Conservation (phyloP, 1,140 invertebrate species). For the Drosophila sp. region DNA sequence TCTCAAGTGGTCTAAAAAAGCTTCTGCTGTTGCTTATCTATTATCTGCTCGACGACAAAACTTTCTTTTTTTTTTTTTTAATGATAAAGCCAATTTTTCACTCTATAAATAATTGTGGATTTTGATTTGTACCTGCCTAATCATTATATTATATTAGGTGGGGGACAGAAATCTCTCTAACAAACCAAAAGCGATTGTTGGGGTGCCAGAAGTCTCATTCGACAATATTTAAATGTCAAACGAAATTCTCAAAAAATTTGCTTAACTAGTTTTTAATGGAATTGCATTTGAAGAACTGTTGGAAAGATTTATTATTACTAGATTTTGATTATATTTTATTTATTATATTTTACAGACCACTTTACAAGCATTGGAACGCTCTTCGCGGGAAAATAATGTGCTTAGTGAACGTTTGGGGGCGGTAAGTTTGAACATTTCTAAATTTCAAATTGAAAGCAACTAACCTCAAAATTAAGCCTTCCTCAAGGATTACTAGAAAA, state of each 20-base stretch:
- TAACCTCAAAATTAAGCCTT: constrained; percentile 18
- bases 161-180: no score
- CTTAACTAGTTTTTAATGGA: no score
- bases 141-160: neutral
- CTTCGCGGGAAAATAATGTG: constrained; percentile 87
- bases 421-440: constrained; percentile 58
- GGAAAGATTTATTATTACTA: neutral
- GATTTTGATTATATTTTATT: constrained; percentile 6
- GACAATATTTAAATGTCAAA: no score
- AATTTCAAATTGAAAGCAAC: neutral
- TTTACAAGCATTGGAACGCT: constrained; percentile 86
- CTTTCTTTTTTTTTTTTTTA: constrained; percentile 58
- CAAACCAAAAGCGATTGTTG: no score
- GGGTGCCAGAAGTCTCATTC: no score
- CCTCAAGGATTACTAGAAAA: constrained; percentile 14
- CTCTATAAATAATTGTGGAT: constrained; percentile 42
- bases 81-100: constrained; percentile 33
- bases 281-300: no score
- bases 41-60: constrained; percentile 35
- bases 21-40: neutral
- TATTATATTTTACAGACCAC: constrained; percentile 72
- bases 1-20: constrained; percentile 56
- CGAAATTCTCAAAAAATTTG: no score
- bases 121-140: constrained; percentile 11
- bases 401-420: constrained; percentile 86